Evolutionary conservation across 1,140 invertebrate genomes (phyloP).

Genomic region (Meloidogyne hapla): DNA sequence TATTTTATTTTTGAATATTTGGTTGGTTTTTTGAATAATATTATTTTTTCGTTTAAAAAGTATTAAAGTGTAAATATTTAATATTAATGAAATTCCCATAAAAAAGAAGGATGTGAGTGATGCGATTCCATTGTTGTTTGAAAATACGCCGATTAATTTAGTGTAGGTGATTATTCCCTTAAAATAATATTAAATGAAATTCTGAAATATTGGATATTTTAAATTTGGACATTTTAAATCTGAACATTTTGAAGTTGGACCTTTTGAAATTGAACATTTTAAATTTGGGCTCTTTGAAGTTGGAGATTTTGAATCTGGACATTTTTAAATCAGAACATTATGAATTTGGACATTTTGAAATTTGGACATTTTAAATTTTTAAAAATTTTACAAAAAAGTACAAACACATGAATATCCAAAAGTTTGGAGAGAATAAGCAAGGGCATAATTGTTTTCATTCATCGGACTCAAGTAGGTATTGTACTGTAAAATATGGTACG

Average conservation of each 20-base stretch:
- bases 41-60: not conserved
- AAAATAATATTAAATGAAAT: not conserved
- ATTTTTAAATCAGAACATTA: too few relatives aligned
- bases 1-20: not conserved
- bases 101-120: not conserved
- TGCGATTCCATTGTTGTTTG: not conserved
- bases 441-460: not conserved
- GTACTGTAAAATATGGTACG: slow-evolving; percentile 7
- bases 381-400: too few relatives aligned
- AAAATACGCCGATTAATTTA: not conserved
- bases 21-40: not conserved
- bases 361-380: too few relatives aligned
- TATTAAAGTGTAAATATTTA: not conserved
- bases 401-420: not conserved
- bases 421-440: not conserved
- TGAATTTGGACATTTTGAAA: too few relatives aligned
- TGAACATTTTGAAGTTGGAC: too few relatives aligned
- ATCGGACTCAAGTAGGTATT: not conserved
- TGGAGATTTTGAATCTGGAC: too few relatives aligned
- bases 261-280: too few relatives aligned
- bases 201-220: too few relatives aligned
- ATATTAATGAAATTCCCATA: not conserved
- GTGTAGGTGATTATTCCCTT: not conserved
- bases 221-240: too few relatives aligned
- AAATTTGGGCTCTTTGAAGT: too few relatives aligned